Percentiles rank a stretch among this genome's conserved stretches.
Conservation (phyloP, 2,888 invertebrate genomes). For the Leptopilina syphax region DNA sequence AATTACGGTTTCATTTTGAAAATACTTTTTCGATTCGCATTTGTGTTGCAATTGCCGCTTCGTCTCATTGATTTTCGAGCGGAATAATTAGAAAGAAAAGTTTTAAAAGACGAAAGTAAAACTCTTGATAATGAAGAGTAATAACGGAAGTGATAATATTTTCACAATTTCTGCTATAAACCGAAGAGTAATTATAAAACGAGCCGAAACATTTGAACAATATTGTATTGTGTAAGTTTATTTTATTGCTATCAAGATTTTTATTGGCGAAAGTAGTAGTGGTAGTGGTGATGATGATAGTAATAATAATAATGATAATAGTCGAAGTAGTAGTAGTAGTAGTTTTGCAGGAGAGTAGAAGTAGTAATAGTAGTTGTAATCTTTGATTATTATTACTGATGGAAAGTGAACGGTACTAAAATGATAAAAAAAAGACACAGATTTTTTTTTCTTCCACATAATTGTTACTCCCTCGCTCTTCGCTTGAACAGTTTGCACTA, state of each 20-base stretch:
- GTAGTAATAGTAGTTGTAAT: background rate
- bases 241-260: slow-evolving; percentile 8
- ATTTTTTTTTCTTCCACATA: slow-evolving; percentile 1
- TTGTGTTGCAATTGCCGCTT: background rate
- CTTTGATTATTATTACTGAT: background rate
- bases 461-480: slow-evolving; percentile 3
- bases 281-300: no score
- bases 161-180: background rate
- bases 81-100: background rate
- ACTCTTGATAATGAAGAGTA: background rate
- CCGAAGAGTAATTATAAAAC: background rate
- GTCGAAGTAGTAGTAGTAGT: no score
- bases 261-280: slow-evolving; percentile 22
- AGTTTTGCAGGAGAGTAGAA: no score
- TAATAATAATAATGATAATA: no score
- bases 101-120: background rate
- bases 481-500: background rate
- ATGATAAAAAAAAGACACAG: background rate
- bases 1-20: no score
- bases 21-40: no score
- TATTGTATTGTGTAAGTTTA: background rate
- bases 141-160: slow-evolving; percentile 1
- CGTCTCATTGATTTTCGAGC: background rate
- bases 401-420: slow-evolving; percentile 26
- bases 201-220: background rate